Evolutionary conservation across 2,113 vertebrate species (phyloP).

Genomic region (Sylvietta virens): DNA sequence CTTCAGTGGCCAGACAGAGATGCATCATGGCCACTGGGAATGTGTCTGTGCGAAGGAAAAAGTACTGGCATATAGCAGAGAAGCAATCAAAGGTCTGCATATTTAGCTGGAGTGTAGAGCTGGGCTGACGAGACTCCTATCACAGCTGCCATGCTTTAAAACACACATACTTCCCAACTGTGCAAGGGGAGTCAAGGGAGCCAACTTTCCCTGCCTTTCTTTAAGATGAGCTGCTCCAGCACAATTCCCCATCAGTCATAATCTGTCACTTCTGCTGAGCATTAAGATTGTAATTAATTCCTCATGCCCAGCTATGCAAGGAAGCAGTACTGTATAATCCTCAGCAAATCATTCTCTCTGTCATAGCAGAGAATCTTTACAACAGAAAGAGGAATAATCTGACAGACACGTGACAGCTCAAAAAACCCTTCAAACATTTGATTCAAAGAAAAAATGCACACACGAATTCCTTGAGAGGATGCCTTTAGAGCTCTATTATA

Average conservation of each 20-base stretch:
- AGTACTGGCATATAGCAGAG: background rate
- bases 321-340: background rate
- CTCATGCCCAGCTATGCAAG: background rate
- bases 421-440: background rate
- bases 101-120: background rate
- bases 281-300: slow-evolving; percentile 30
- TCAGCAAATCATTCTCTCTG: background rate
- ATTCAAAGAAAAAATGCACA: background rate
- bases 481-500: background rate
- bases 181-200: background rate
- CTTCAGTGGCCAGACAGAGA: background rate
- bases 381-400: slow-evolving; percentile 2
- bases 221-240: background rate
- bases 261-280: slow-evolving; percentile 10
- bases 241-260: background rate
- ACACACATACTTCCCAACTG: background rate
- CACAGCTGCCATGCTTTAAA: background rate
- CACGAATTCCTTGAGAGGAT: background rate
- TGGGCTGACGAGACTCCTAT: background rate
- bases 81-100: background rate
- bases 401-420: slow-evolving; percentile 43
- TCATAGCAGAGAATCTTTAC: slow-evolving; percentile 25
- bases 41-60: background rate
- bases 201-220: background rate
- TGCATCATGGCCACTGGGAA: background rate